Conservation (phyloP, 2,797 vertebrate species). For the Eptatretus atami region DNA sequence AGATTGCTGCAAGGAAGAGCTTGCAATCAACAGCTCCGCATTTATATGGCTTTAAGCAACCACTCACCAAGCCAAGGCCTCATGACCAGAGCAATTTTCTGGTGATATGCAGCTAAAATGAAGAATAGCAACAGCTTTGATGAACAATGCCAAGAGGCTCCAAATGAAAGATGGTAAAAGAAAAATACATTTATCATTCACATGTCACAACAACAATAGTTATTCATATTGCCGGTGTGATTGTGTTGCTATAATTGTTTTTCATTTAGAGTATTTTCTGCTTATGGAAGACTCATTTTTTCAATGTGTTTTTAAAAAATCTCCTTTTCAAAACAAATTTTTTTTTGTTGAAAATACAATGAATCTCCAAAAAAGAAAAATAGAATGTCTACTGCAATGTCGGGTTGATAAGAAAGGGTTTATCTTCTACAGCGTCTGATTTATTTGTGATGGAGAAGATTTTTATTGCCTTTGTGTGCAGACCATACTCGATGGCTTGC, state of each 20-base stretch:
- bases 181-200: too few species aligned
- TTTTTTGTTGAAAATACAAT: too few species aligned
- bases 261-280: too few species aligned
- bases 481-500: constrained; percentile 40
- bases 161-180: constrained; percentile 27
- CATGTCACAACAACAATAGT: too few species aligned
- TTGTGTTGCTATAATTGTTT: too few species aligned
- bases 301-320: too few species aligned
- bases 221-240: too few species aligned
- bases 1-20: constrained; percentile 83
- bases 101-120: constrained; percentile 35
- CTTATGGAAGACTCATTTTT: too few species aligned
- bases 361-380: too few species aligned
- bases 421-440: background rate
- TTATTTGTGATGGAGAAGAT: background rate
- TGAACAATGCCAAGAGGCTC: constrained; percentile 42
- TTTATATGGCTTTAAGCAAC: constrained; percentile 55
- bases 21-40: constrained; percentile 60
- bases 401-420: too few species aligned
- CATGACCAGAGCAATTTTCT: constrained; percentile 46
- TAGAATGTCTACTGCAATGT: too few species aligned
- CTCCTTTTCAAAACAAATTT: too few species aligned
- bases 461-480: constrained; percentile 12
- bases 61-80: constrained; percentile 46
- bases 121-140: constrained; percentile 50